These are phyloP conservation scores for Galago senegalensis DNA, from an alignment of 2,797 vertebrate species.

Conservation along the genomic window DNA sequence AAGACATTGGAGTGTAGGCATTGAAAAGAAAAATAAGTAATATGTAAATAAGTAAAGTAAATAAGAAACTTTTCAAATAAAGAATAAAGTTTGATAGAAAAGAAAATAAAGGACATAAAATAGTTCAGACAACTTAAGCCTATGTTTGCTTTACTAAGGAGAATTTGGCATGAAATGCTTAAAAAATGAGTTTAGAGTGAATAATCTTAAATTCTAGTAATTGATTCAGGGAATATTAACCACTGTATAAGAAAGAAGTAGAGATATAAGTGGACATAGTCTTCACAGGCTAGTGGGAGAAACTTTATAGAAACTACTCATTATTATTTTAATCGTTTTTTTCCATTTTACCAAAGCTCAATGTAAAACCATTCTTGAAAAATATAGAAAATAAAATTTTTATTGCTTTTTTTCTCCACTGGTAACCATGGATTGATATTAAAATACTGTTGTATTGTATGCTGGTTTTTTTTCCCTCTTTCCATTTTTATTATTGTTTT, in stretches of 20 bases:
- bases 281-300: background rate
- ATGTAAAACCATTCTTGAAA: constrained; percentile 2
- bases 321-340: background rate
- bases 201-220: constrained; percentile 20
- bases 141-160: background rate
- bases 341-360: constrained; percentile 31
- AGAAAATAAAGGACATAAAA: background rate
- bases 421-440: background rate
- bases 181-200: constrained; percentile 12
- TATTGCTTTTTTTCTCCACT: background rate
- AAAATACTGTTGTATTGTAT: background rate
- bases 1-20: background rate
- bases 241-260: background rate
- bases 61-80: background rate
- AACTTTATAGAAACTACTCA: background rate
- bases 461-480: background rate
- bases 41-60: background rate
- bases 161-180: background rate
- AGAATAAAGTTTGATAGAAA: constrained; percentile 2
- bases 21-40: constrained; percentile 7
- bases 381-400: constrained; percentile 15
- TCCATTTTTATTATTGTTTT: constrained; percentile 27
- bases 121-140: background rate
- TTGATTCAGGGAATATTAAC: background rate
- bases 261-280: background rate